A percentile compares a stretch with the other conserved stretches of the same genome.
phyloP scores from a whole-genome alignment of 2,888 invertebrate genomes.

The Dryadula phaetusa region DNA sequence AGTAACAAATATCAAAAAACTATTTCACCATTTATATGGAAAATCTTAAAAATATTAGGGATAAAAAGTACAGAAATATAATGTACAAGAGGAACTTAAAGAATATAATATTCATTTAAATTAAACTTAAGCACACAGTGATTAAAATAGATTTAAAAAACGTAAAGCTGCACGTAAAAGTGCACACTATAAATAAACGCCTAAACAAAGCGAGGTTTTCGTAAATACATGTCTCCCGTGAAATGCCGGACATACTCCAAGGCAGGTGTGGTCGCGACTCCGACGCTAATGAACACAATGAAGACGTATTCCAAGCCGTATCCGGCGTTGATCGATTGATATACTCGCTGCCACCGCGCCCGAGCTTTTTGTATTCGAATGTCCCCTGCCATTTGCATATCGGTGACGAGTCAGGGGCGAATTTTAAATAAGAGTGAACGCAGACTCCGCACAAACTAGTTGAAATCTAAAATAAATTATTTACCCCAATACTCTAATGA shows the following conservation, averaged over 20 bases:
- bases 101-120: neutral
- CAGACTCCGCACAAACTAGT: slow-evolving; percentile 12
- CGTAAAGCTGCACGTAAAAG: slow-evolving; percentile 29
- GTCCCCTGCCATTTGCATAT: slow-evolving; percentile 81
- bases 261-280: slow-evolving; percentile 74
- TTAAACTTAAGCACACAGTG: neutral
- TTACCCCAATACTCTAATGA: neutral
- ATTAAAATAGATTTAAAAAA: slow-evolving; percentile 10
- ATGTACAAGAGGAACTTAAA: too few species aligned
- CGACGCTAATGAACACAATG: slow-evolving; percentile 84
- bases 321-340: slow-evolving; percentile 85
- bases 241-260: slow-evolving; percentile 69
- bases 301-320: slow-evolving; percentile 81
- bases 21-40: too few species aligned
- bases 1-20: too few species aligned
- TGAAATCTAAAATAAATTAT: neutral
- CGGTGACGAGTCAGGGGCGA: slow-evolving; percentile 71
- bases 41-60: too few species aligned
- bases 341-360: slow-evolving; percentile 83
- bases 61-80: too few species aligned
- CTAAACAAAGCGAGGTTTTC: slow-evolving; percentile 40
- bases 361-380: slow-evolving; percentile 84
- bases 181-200: slow-evolving; percentile 36
- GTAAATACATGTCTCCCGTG: slow-evolving; percentile 40
- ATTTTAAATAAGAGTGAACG: slow-evolving; percentile 70